phyloP scores from a whole-genome alignment of 2,797 vertebrate genomes.

The Pipistrellus pygmaeus region DNA sequence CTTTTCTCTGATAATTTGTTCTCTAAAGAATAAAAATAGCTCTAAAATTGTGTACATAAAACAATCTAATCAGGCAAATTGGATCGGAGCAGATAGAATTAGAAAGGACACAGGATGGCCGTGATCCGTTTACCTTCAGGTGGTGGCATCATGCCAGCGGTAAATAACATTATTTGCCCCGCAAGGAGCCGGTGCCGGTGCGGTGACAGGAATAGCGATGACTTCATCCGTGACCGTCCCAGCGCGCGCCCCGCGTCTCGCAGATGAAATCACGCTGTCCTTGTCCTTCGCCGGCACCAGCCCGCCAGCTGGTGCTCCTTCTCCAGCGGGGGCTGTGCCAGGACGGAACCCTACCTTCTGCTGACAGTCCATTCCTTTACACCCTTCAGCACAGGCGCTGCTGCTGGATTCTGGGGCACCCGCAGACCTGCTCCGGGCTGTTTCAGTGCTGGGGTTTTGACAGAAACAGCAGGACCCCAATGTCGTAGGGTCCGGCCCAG shows the following conservation, averaged over 20 bases:
- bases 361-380: constrained; percentile 60
- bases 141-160: neutral
- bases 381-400: constrained; percentile 31
- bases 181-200: neutral
- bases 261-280: constrained; percentile 32
- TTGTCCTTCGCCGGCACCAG: neutral
- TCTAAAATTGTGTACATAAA: neutral
- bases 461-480: neutral
- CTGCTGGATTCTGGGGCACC: neutral
- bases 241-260: constrained; percentile 49
- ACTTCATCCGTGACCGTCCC: constrained; percentile 42
- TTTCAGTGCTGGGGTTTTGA: neutral
- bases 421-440: neutral
- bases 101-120: neutral
- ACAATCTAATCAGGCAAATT: constrained; percentile 25
- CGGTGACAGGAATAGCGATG: constrained; percentile 48
- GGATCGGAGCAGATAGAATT: neutral
- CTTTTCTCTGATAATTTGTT: constrained; percentile 22
- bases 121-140: neutral
- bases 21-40: constrained; percentile 26
- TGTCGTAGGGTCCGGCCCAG: neutral
- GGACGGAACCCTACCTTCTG: constrained; percentile 48
- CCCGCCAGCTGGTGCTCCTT: neutral
- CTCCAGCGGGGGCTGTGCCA: constrained; percentile 10
- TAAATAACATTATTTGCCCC: neutral